phyloP scores from a whole-genome alignment of 2,888 invertebrate species.

The Galerucella pusilla region DNA sequence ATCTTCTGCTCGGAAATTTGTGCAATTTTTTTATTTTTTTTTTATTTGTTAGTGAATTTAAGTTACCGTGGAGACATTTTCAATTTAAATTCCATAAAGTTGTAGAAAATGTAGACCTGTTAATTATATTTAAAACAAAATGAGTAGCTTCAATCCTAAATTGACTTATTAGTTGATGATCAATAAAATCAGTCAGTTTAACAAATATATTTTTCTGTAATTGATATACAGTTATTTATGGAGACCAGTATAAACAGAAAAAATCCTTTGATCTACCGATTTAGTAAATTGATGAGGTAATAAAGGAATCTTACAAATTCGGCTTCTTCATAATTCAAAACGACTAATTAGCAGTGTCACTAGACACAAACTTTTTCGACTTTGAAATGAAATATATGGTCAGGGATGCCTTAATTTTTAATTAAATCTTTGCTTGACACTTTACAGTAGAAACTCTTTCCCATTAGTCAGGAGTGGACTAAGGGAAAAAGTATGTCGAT shows the following conservation, averaged over 20 bases:
- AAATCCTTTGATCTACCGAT: background rate
- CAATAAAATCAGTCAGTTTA: too few species aligned
- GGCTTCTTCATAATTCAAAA: constrained; percentile 20
- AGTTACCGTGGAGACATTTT: too few species aligned
- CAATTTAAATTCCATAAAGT: too few species aligned
- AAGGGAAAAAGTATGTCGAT: background rate
- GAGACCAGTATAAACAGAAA: background rate
- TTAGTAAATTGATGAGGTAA: constrained; percentile 12
- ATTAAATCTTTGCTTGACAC: constrained; percentile 24
- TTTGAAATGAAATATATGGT: constrained; percentile 25
- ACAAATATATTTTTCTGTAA: too few species aligned
- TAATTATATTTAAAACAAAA: too few species aligned
- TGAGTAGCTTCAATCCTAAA: too few species aligned
- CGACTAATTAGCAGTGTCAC: constrained; percentile 23
- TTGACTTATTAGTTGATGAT: too few species aligned
- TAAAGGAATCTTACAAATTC: constrained; percentile 16
- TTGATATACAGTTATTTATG: background rate
- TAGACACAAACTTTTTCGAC: constrained; percentile 17
- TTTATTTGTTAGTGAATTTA: background rate
- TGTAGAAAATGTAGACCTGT: too few species aligned
- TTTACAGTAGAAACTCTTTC: background rate
- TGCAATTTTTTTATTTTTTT: background rate
- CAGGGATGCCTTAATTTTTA: constrained; percentile 24
- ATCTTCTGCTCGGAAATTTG: background rate
- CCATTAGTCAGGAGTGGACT: constrained; percentile 3